These are phyloP conservation scores for Nycticebus coucang DNA, from an alignment of 2,113 vertebrate species.

Conservation along the genomic window DNA sequence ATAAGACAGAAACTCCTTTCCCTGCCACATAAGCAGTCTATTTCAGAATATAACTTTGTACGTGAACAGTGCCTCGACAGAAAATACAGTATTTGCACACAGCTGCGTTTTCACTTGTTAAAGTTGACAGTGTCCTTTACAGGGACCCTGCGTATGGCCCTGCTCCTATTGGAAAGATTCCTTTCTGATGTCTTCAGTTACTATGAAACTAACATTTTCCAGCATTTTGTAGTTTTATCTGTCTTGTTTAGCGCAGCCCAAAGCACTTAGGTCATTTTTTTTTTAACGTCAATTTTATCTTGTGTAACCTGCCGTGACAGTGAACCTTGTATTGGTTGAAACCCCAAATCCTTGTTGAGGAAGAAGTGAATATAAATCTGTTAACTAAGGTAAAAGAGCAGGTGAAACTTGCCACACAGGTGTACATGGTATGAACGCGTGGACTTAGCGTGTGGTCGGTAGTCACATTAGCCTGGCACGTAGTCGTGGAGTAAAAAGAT, in stretches of 20 bases:
- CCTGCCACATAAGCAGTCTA: not conserved
- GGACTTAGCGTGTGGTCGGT: not conserved
- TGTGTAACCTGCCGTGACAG: not conserved
- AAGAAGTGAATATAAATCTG: constrained; percentile 50
- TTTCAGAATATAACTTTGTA: constrained; percentile 27
- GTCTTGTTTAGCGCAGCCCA: constrained; percentile 15
- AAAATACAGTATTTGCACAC: not conserved
- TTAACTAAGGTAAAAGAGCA: constrained; percentile 47
- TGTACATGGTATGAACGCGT: not conserved
- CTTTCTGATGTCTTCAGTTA: constrained; percentile 4
- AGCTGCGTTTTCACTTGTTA: not conserved
- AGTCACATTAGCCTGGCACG: not conserved
- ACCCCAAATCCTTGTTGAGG: constrained; percentile 7
- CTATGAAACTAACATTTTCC: constrained; percentile 53
- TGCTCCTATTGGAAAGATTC: constrained; percentile 33
- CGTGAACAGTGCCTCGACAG: not conserved
- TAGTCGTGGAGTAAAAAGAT: constrained; percentile 29
- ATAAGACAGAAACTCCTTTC: not conserved
- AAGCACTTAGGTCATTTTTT: constrained; percentile 44
- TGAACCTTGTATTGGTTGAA: constrained; percentile 36
- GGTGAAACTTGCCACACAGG: not conserved
- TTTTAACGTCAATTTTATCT: constrained; percentile 11
- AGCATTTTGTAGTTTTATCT: constrained; percentile 31
- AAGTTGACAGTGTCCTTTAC: not conserved
- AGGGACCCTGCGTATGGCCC: not conserved